phyloP scores from a whole-genome alignment of 2,113 vertebrate genomes.

The Albula glossodonta region DNA sequence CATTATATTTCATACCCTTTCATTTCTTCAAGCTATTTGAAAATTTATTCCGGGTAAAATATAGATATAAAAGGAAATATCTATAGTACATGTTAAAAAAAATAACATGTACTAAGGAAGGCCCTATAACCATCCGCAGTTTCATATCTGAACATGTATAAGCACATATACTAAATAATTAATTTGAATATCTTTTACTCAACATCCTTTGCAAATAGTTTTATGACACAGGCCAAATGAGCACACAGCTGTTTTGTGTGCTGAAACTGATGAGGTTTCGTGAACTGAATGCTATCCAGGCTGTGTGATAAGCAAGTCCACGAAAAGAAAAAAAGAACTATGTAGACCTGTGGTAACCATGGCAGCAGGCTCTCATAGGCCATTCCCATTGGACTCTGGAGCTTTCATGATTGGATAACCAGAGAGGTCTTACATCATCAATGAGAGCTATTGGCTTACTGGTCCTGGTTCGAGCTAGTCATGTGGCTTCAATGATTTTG shows the following conservation, averaged over 20 bases:
- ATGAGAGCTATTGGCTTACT: slow-evolving; percentile 13
- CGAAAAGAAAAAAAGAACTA: not conserved
- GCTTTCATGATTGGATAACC: slow-evolving; percentile 38
- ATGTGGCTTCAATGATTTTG: not conserved
- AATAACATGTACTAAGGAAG: too few species aligned
- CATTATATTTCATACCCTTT: too few species aligned
- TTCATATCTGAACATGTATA: too few species aligned
- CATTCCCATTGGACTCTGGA: slow-evolving; percentile 19
- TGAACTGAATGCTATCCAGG: not conserved
- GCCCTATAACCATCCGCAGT: too few species aligned
- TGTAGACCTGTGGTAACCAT: slow-evolving; percentile 42
- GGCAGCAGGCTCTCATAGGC: slow-evolving; percentile 39
- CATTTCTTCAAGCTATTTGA: too few species aligned
- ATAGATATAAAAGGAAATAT: too few species aligned
- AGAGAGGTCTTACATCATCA: slow-evolving; percentile 40
- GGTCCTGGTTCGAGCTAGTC: not conserved
- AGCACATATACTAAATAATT: not conserved
- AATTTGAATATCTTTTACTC: not conserved
- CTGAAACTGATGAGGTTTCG: not conserved
- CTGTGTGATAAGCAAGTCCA: slow-evolving; percentile 25
- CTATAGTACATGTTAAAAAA: too few species aligned
- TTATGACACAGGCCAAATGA: not conserved
- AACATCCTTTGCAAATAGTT: not conserved
- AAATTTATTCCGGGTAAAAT: too few species aligned
- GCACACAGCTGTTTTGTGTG: not conserved